Conservation (phyloP, 2,797 vertebrate species). For the Pseudomugil gertrudae region DNA sequence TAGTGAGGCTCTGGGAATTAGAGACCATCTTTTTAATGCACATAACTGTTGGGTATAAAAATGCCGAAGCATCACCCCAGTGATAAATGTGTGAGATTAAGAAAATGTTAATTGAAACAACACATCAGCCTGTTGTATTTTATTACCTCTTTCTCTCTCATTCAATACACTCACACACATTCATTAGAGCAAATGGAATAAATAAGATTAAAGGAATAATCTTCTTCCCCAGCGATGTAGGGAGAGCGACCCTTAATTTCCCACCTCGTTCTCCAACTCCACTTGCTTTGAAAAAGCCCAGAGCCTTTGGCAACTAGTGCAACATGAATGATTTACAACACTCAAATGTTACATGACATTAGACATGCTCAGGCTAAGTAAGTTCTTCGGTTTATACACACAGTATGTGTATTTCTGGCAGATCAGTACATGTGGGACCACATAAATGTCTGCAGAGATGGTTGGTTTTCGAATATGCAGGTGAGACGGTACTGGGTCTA, state of each 20-base stretch:
- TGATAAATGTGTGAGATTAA: slow-evolving; percentile 16
- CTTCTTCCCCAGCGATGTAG: slow-evolving; percentile 63
- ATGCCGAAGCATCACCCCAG: slow-evolving; percentile 2
- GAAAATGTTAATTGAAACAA: slow-evolving; percentile 50
- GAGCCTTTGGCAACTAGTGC: slow-evolving; percentile 34
- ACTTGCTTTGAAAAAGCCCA: slow-evolving; percentile 44
- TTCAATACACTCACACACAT: slow-evolving; percentile 40
- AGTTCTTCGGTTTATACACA: slow-evolving; percentile 11
- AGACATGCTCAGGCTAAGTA: slow-evolving; percentile 14
- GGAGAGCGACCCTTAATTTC: slow-evolving; percentile 65
- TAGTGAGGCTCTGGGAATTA: neutral
- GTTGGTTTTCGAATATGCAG: slow-evolving; percentile 28
- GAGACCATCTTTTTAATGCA: neutral
- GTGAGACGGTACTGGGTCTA: slow-evolving; percentile 31
- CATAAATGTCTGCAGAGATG: slow-evolving; percentile 10
- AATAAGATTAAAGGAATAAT: slow-evolving; percentile 75
- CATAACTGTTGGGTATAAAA: slow-evolving; percentile 3
- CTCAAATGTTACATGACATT: slow-evolving; percentile 39
- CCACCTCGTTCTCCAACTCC: slow-evolving; percentile 54
- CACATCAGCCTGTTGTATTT: slow-evolving; percentile 47
- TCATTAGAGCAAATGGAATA: slow-evolving; percentile 79
- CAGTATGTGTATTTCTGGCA: slow-evolving; percentile 11
- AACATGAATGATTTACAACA: slow-evolving; percentile 54
- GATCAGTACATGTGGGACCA: neutral
- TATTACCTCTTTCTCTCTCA: slow-evolving; percentile 22